Base-by-base conservation (phyloP, 2,113 vertebrate genomes). In the Myiopsitta monachus region DNA sequence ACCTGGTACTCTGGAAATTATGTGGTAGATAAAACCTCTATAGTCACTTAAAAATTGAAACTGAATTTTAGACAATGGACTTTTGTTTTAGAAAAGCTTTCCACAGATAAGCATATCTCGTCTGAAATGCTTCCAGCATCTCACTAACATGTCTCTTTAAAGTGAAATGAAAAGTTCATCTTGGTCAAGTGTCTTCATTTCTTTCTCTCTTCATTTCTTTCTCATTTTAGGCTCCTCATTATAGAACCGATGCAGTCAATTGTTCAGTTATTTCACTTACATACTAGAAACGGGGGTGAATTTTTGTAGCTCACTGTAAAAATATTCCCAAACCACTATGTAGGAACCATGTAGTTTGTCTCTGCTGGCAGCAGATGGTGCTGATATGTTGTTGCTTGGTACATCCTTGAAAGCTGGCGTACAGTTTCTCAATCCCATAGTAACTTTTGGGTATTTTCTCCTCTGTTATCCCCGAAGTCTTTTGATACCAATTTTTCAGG, bases 281-380 rank as follows among this genome's bases (percentile, higher is more conserved):
- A 0, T 33, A 17, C 54, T 22, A 30, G 36, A 91, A 86, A 51
- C 0, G 0, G 24, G 17, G 11, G 5, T 49, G 43, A 66, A 39
- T 54, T 43, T 47, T 86, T 77, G 38, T 39, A 51, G 5, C 12
- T 75, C 19, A 2, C 4, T 16, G 39, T 63, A 18, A 77, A 91
- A 84, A 24, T 18, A 51, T 14, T 66, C 24, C 28, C 15, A 36
- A 24, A 4, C 4, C 1, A 0, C 0, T 18, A 14, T 6, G 18
- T 47, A 44, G 14, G 79, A 84, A 61, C 3, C 6, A 2, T 88
- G 90, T 26, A 55, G 24, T 92, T 94, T 73, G 62, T 47, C 12
- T 16, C 30, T 4, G 4, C 12, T 31, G 64, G 17, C 97, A 88
- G 92, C 66, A 97, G 95, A 66, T 95, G 96, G 94, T 91, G 96